Percentiles rank a stretch among this genome's conserved stretches.
These are phyloP conservation scores for Xylocampa areola DNA, from an alignment of 2,888 invertebrate species.

Conservation along the genomic window DNA sequence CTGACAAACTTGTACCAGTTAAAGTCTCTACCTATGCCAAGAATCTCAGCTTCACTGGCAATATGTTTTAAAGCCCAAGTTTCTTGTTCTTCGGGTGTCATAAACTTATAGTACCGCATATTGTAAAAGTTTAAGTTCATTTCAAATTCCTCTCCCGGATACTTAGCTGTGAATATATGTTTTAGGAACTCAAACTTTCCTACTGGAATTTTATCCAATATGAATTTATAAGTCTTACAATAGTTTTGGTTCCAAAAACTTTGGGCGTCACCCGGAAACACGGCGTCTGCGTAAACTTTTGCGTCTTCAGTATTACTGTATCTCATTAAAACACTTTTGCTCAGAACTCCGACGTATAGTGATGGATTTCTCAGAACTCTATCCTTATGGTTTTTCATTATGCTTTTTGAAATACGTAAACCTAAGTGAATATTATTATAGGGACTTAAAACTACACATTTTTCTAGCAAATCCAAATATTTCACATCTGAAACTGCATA, in stretches of 20 bases:
- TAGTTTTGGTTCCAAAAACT: constrained; percentile 68
- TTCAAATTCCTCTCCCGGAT: constrained; percentile 68
- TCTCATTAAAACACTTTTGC: constrained; percentile 58
- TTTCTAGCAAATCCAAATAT: constrained; percentile 73
- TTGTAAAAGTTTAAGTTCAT: constrained; percentile 63
- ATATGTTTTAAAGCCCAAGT: constrained; percentile 73
- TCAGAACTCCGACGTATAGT: constrained; percentile 65
- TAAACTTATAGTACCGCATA: constrained; percentile 59
- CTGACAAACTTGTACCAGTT: constrained; percentile 72
- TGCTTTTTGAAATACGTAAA: constrained; percentile 65
- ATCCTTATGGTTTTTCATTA: constrained; percentile 69
- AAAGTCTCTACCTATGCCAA: constrained; percentile 66
- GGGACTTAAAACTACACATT: constrained; percentile 23
- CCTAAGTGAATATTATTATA: constrained; percentile 50
- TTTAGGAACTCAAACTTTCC: constrained; percentile 67
- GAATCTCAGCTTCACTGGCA: constrained; percentile 62
- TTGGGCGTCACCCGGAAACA: constrained; percentile 59
- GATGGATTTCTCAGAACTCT: constrained; percentile 65
- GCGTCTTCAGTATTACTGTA: constrained; percentile 65
- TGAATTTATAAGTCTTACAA: constrained; percentile 57
- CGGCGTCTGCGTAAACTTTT: constrained; percentile 60
- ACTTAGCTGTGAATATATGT: constrained; percentile 65
- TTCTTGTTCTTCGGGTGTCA: constrained; percentile 69
- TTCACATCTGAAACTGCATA: constrained; percentile 59
- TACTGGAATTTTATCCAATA: constrained; percentile 67